phyloP scores from a whole-genome alignment of 2,113 vertebrate genomes.

The Balaenoptera acutorostrata region DNA sequence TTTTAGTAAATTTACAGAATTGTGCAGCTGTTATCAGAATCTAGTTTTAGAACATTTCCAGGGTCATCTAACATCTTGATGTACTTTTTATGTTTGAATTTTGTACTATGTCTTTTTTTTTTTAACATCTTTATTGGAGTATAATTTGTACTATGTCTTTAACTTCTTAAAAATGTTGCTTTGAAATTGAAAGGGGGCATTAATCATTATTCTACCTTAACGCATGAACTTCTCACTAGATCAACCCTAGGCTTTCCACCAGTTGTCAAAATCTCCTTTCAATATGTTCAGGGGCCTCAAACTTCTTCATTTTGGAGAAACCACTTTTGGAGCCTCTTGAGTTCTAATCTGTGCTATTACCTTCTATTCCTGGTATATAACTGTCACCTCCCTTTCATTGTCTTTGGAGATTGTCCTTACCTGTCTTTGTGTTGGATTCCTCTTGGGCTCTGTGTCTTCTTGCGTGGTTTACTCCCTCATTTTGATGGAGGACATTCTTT shows the following conservation, averaged over 20 bases:
- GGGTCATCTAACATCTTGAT: background rate
- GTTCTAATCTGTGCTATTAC: background rate
- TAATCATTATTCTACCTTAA: background rate
- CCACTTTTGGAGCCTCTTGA: background rate
- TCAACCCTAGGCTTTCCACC: background rate
- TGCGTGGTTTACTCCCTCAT: background rate
- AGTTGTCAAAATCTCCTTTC: background rate
- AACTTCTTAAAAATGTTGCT: slow-evolving; percentile 25
- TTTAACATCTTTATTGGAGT: background rate
- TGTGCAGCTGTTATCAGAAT: background rate
- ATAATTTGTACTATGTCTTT: background rate
- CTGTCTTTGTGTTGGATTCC: background rate
- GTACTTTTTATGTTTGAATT: background rate
- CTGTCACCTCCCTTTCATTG: background rate
- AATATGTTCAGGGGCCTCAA: background rate
- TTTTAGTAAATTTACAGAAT: background rate
- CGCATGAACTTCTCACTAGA: background rate
- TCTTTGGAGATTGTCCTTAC: background rate
- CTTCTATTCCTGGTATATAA: background rate
- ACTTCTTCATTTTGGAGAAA: background rate
- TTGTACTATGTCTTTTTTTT: background rate
- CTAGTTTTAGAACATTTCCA: slow-evolving; percentile 11
- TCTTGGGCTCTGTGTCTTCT: background rate
- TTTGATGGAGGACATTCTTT: background rate
- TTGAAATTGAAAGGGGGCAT: background rate